Evolutionary conservation across 53 echinoderm and acorn worm species (phyloP), one percentile per base, ranked within the genome.

Genomic region (Crossaster papposus): DNA sequence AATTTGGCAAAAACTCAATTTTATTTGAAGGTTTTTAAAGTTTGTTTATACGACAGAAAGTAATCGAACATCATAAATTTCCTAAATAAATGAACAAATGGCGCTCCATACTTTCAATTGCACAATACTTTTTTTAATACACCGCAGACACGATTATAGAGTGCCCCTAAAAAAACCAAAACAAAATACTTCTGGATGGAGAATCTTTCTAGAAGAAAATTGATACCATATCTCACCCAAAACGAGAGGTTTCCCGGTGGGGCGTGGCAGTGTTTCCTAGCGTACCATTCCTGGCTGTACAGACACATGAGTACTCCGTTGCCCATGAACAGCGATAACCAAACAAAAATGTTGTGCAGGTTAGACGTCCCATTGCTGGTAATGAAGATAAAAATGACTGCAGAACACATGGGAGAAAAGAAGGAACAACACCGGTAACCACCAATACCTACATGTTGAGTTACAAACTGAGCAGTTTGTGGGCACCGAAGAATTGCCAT

Each of bases 231-330:
- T 36, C 86, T 86, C 38, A 86, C 86, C 86, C 76, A 86, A 31
- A 55, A 54, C 0, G 86, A 76, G 9, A 14, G 8, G 38, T 51
- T 82, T 62, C 75, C 89, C 6, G 53, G 1, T 64, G 81, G 34
- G 20, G 38, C 73, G 36, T 63, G 91, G 37, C 97, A 97, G 86
- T 94, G 90, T 52, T 88, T 81, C 44, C 97, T 75, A 38, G 95
- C 95, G 71, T 91, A 92, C 88, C 92, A 94, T 54, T 97, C 98
- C 35, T 93, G 94, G 62, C 92, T 94, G 92, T 97, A 97, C 30
- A 95, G 78, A 76, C 93, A 95, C 83, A 93, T 72, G 34, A 97
- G 88, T n/a, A 95, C 15, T 1, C 98, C 98, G 85, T 90, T 93
- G 11, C 98, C 98, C 52, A 90, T 93, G 62, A 97, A 96, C 2